phyloP scores from a whole-genome alignment of 1,140 invertebrate genomes.

The Littorina saxatilis region DNA sequence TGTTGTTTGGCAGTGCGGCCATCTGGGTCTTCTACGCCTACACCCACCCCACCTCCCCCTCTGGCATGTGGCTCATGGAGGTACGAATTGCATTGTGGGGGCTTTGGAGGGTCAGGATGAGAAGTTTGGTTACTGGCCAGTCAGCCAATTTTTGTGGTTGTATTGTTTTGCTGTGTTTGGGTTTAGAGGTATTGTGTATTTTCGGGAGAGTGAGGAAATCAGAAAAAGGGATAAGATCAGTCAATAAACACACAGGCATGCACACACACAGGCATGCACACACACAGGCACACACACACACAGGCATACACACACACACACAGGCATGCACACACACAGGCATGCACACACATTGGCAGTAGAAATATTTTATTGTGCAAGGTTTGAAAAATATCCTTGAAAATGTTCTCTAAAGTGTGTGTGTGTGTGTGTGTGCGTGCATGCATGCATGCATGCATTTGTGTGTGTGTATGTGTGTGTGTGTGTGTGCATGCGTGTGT shows the following conservation, averaged over 20 bases:
- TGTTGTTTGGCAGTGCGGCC: slow-evolving; percentile 79
- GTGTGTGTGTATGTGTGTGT: not conserved
- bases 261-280: not conserved
- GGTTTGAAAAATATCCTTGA: too few relatives aligned
- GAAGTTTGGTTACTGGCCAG: not conserved
- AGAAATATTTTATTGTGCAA: too few relatives aligned
- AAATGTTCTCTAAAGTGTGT: not conserved
- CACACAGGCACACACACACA: too few relatives aligned
- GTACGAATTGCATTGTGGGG: slow-evolving; percentile 83
- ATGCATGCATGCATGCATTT: not conserved
- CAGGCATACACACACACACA: not conserved
- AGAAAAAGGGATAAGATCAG: too few relatives aligned
- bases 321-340: not conserved
- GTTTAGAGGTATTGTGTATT: too few relatives aligned
- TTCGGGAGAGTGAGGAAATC: too few relatives aligned
- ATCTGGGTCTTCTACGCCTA: slow-evolving; percentile 95
- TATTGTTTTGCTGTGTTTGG: not conserved
- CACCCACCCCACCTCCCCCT: slow-evolving; percentile 93
- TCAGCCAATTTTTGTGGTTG: not conserved
- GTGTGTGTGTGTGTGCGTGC: not conserved
- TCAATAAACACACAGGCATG: too few relatives aligned
- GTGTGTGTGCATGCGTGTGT: not conserved
- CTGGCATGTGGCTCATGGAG: slow-evolving; percentile 97
- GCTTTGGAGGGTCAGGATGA: not conserved
- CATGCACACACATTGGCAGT: too few relatives aligned